phyloP scores from a whole-genome alignment of 92 coral and sea anemone species.

The Epizoanthus illoricatus region DNA sequence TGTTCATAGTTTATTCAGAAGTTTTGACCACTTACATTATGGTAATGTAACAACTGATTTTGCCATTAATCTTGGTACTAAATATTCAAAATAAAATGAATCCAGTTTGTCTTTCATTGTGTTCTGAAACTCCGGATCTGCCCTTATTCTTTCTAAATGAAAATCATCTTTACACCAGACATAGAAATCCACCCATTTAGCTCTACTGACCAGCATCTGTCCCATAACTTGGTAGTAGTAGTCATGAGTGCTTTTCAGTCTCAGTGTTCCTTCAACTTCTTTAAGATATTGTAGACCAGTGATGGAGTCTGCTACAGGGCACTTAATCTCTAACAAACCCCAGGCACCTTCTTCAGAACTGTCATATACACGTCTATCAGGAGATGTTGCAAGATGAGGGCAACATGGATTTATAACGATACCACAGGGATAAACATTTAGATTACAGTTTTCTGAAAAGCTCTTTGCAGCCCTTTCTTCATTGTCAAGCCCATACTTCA shows the following conservation, averaged over 20 bases:
- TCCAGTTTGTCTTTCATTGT: constrained; percentile 17
- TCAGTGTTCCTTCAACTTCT: not conserved
- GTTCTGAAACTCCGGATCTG: not conserved
- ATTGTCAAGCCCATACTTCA: constrained; percentile 40
- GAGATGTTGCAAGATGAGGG: constrained; percentile 30
- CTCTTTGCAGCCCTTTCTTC: constrained; percentile 40
- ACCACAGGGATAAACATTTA: constrained; percentile 33
- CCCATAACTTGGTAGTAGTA: constrained; percentile 48
- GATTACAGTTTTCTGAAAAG: constrained; percentile 22
- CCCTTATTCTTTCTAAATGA: constrained; percentile 33
- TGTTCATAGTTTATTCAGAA: too few species aligned
- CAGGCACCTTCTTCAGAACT: constrained; percentile 17
- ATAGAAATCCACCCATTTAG: constrained; percentile 36
- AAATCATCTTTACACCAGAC: constrained; percentile 30
- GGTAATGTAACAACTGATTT: not conserved
- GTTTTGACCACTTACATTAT: not conserved
- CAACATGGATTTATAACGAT: constrained; percentile 38
- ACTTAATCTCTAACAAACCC: constrained; percentile 45
- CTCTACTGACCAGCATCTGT: constrained; percentile 31
- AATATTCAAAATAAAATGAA: constrained; percentile 23
- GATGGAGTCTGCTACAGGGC: constrained; percentile 31
- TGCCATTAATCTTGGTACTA: constrained; percentile 16
- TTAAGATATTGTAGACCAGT: constrained; percentile 35
- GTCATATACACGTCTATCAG: constrained; percentile 41
- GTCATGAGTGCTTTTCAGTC: constrained; percentile 23